Percentiles rank a stretch among this genome's conserved stretches.
These are phyloP conservation scores for Neosilurus hyrtlii DNA, from an alignment of 2,797 vertebrate genomes.

Conservation along the genomic window DNA sequence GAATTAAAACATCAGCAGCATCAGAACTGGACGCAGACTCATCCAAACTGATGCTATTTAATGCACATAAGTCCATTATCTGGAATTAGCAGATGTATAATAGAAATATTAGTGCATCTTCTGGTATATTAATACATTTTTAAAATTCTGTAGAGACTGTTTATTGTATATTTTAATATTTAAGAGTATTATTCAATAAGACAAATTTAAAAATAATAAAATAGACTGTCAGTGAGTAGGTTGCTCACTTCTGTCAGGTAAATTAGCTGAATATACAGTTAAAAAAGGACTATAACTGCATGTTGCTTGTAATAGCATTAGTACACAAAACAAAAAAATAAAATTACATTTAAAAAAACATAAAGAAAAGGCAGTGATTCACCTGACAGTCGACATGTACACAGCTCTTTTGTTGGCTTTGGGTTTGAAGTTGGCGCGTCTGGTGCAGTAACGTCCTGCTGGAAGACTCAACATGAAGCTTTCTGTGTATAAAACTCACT, in stretches of 20 bases:
- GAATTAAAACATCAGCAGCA: slow-evolving; percentile 67
- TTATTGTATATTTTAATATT: neutral
- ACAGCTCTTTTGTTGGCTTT: neutral
- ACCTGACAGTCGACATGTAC: neutral
- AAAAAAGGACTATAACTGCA: neutral
- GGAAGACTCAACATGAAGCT: neutral
- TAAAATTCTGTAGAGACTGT: neutral
- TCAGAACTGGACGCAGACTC: slow-evolving; percentile 61
- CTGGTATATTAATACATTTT: neutral
- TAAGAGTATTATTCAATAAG: neutral
- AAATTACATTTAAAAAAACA: neutral
- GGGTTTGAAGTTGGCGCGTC: slow-evolving; percentile 65
- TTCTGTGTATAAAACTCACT: neutral
- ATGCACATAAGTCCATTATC: slow-evolving; percentile 7
- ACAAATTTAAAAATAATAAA: neutral
- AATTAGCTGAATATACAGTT: neutral
- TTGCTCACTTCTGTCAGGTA: neutral
- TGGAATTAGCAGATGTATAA: neutral
- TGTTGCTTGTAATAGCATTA: neutral
- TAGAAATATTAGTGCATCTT: neutral
- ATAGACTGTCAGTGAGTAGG: neutral
- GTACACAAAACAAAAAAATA: neutral
- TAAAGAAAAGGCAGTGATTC: neutral
- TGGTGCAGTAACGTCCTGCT: neutral
- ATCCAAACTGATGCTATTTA: slow-evolving; percentile 37